Base-by-base conservation (phyloP, 2,888 invertebrate species). In the Lissonota sp. region DNA sequence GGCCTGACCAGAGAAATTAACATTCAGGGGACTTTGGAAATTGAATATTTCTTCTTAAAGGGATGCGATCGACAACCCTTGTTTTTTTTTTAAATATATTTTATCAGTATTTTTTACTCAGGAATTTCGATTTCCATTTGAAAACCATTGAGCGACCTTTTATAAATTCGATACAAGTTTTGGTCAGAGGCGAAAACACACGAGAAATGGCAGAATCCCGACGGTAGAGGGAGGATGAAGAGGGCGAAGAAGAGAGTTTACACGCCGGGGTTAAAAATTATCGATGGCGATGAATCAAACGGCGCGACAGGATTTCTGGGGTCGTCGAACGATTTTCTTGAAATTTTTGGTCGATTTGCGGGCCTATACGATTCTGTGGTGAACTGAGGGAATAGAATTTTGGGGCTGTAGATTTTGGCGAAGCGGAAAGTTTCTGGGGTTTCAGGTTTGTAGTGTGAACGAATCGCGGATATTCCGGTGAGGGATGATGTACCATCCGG, bases 251-350 rank as follows among this genome's bases (percentile, higher is more conserved):
- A 83, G 62, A 76, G 71, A 81, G 58, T 81, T 71, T 83, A 83
- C 85, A 85, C 84, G 85, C 79, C 79, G 83, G 84, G 85, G 84
- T 78, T 85, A 85, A 87, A 88, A 91, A 91, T 90, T 89, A 90
- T 89, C 88, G 87, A 85, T 84, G 63, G 82, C 85, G 80, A 91
- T 91, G 88, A 86, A 89, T 91, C 90, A 90, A 86, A 82, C 75
- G 86, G 84, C 86, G 82, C 75, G 77, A 84, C 83, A 72, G 26
- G 16, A 14, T 60, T 53, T 63, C 69, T 67, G 70, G 71, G 67
- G 78, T 37, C 46, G 72, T 42, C 83, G 82, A 86, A 26, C 86
- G 88, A 90, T 90, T 91, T 90, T 89, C 91, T 89, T 86, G 88
- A 90, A 89, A 90, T 89, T 92, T 90, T 81, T 90, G 88, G 87